Conservation (phyloP, 2,888 invertebrate genomes). For the Tetragnatha montana region DNA sequence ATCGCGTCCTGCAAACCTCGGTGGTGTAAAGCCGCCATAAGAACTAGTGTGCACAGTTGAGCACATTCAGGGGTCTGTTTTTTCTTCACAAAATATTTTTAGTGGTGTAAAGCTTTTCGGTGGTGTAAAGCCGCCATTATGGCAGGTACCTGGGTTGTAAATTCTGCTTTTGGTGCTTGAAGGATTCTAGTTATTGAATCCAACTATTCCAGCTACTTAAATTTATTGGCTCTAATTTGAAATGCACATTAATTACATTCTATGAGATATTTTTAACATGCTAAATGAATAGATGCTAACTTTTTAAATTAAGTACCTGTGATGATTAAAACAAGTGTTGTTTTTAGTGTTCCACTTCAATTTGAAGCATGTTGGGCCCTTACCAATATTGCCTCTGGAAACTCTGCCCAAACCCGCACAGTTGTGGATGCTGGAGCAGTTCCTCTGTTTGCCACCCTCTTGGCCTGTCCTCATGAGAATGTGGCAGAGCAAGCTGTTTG, state of each 20-base stretch:
- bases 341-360: slow-evolving; percentile 83
- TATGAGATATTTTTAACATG: no score
- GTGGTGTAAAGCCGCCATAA: no score
- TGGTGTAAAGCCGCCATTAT: no score
- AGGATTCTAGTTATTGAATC: no score
- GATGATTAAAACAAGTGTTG: slow-evolving; percentile 10
- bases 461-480: slow-evolving; percentile 82
- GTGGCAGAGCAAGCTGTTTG: slow-evolving; percentile 95
- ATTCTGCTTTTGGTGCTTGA: no score
- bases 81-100: no score
- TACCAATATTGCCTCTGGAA: slow-evolving; percentile 97
- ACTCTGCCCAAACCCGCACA: slow-evolving; percentile 90
- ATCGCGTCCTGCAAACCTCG: no score
- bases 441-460: slow-evolving; percentile 85
- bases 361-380: slow-evolving; percentile 98
- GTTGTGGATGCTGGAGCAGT: slow-evolving; percentile 92
- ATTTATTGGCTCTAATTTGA: not conserved
- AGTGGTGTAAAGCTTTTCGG: no score
- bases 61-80: no score
- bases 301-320: not conserved
- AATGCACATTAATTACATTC: not conserved
- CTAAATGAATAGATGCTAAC: not conserved
- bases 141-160: no score
- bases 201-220: not conserved
- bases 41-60: no score